Percentiles rank a stretch among this genome's conserved stretches.
phyloP scores from a whole-genome alignment of 2,888 invertebrate species.

The Diarsia rubi region DNA sequence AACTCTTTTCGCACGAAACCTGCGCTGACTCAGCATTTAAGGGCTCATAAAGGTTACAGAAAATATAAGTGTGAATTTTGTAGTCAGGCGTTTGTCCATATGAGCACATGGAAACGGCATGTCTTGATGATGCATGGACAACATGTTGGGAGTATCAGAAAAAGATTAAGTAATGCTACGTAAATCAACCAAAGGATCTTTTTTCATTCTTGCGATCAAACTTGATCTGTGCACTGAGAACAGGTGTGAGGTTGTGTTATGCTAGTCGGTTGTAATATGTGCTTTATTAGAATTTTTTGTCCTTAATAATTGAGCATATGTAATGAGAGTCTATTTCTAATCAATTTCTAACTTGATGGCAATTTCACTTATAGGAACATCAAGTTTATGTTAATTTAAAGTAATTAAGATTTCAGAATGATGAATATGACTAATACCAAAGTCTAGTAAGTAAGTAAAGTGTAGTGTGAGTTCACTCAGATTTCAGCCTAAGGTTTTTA shows the following conservation, averaged over 20 bases:
- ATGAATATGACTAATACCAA: background rate
- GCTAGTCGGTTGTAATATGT: background rate
- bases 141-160: background rate
- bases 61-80: conserved; percentile 52
- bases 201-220: background rate
- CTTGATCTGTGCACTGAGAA: background rate
- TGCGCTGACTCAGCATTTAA: conserved; percentile 62
- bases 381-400: background rate
- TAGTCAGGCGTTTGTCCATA: conserved; percentile 37
- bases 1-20: conserved; percentile 57
- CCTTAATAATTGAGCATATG: background rate
- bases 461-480: background rate
- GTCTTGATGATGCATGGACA: conserved; percentile 14
- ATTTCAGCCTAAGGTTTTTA: background rate
- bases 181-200: background rate
- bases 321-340: background rate
- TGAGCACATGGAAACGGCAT: conserved; percentile 44
- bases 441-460: background rate
- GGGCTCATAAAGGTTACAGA: conserved; percentile 44
- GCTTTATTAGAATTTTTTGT: background rate
- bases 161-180: conserved; percentile 1
- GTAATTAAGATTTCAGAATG: background rate
- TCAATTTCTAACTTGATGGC: background rate
- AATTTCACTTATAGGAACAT: background rate
- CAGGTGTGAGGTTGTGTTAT: background rate